These are phyloP conservation scores for Murina feae DNA, from an alignment of 2,113 vertebrate genomes.

Conservation along the genomic window DNA sequence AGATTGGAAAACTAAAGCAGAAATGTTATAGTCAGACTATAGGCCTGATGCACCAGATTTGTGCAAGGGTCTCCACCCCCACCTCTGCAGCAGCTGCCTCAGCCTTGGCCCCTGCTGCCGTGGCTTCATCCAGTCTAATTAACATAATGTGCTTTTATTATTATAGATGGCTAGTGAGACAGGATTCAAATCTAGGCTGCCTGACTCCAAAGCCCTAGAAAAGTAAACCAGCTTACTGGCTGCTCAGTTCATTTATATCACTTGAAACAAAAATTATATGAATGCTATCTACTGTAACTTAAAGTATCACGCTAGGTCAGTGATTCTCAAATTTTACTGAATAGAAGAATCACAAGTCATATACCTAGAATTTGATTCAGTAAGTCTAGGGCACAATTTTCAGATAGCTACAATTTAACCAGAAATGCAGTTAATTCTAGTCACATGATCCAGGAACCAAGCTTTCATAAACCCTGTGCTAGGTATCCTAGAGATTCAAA, in stretches of 20 bases:
- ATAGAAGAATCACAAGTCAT: neutral
- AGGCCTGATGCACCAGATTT: too few relatives aligned
- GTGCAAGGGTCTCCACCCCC: too few relatives aligned
- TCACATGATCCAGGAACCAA: neutral
- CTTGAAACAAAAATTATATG: neutral
- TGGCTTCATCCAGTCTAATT: too few relatives aligned
- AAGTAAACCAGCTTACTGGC: neutral
- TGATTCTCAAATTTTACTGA: neutral
- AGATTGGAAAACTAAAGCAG: constrained; percentile 3
- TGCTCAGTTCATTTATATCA: neutral
- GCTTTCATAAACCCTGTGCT: neutral
- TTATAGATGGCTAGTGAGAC: neutral
- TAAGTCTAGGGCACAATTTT: neutral
- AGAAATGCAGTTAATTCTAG: neutral
- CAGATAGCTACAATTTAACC: neutral
- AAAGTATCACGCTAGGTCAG: neutral
- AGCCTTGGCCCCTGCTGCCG: too few relatives aligned
- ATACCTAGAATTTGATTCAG: neutral
- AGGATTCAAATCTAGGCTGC: neutral
- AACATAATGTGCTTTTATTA: too few relatives aligned
- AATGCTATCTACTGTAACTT: neutral
- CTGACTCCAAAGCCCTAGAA: neutral
- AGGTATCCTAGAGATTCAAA: neutral
- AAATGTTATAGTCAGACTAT: neutral
- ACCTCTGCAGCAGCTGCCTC: too few relatives aligned